Evolutionary conservation across 2,113 vertebrate genomes (phyloP).

Genomic region (Chloroceryle aenea): DNA sequence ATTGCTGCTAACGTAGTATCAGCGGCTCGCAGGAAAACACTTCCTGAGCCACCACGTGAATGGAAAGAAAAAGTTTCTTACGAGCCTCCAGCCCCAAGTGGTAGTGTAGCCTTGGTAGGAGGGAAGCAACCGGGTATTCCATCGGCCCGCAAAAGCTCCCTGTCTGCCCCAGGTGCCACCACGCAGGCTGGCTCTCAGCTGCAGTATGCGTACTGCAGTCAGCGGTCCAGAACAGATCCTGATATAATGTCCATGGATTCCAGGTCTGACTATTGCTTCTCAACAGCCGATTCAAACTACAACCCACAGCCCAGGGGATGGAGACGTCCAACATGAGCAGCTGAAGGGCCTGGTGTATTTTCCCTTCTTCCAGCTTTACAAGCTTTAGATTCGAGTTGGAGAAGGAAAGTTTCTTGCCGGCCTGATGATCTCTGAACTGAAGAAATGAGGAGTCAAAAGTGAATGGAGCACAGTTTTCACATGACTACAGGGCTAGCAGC

Average conservation of each 20-base stretch:
- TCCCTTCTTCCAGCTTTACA: not conserved
- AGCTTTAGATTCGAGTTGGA: slow-evolving; percentile 6
- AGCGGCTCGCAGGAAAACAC: slow-evolving; percentile 86
- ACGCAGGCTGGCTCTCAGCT: slow-evolving; percentile 73
- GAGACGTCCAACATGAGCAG: slow-evolving; percentile 79
- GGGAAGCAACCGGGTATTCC: slow-evolving; percentile 47
- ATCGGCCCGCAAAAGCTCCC: slow-evolving; percentile 62
- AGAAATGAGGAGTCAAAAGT: not conserved
- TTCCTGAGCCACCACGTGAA: slow-evolving; percentile 80
- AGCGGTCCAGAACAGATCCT: slow-evolving; percentile 77
- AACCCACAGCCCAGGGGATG: slow-evolving; percentile 83
- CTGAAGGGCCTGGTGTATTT: not conserved
- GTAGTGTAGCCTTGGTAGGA: not conserved
- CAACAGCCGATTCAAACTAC: slow-evolving; percentile 73
- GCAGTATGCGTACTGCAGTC: slow-evolving; percentile 75
- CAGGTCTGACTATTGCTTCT: slow-evolving; percentile 75
- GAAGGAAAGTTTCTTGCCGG: not conserved
- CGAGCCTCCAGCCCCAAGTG: slow-evolving; percentile 49
- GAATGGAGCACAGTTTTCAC: slow-evolving; percentile 5
- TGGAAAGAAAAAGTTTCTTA: slow-evolving; percentile 84
- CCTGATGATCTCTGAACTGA: not conserved
- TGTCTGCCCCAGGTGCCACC: slow-evolving; percentile 40
- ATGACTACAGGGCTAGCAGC: not conserved
- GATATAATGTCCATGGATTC: slow-evolving; percentile 69
- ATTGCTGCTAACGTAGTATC: slow-evolving; percentile 84